Percentiles rank a stretch among this genome's conserved stretches.
Conservation (phyloP, 2,888 invertebrate species). For the Aradus depressus region DNA sequence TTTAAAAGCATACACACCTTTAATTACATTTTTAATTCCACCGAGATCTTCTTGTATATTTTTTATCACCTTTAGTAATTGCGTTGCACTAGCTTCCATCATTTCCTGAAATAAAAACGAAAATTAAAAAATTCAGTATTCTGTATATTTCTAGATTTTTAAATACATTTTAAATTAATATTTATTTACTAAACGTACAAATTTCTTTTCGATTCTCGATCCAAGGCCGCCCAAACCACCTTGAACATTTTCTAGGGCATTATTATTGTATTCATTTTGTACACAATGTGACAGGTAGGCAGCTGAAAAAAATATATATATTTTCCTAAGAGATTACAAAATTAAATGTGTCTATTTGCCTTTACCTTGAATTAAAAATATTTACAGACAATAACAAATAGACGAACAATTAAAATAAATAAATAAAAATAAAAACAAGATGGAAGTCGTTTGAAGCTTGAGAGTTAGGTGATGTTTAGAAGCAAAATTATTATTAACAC, state of each 20-base stretch:
- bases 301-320: conserved; percentile 13
- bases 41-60: not conserved
- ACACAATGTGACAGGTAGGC: conserved; percentile 10
- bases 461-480: too few relatives aligned
- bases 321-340: not conserved
- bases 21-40: not conserved
- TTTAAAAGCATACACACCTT: not conserved
- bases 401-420: too few relatives aligned
- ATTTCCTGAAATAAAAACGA: not conserved
- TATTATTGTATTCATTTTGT: conserved; percentile 1
- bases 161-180: too few relatives aligned
- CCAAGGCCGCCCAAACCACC: not conserved
- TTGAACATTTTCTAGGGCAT: not conserved
- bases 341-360: not conserved
- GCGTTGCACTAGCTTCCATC: not conserved
- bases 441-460: too few relatives aligned
- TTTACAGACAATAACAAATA: too few relatives aligned
- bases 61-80: not conserved
- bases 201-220: not conserved
- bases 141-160: too few relatives aligned
- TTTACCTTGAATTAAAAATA: not conserved
- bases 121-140: not conserved
- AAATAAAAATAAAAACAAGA: too few relatives aligned
- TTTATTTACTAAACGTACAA: too few relatives aligned
- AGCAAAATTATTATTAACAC: too few relatives aligned